Evolutionary conservation across 2,113 vertebrate genomes (phyloP).

Genomic region (Lophotis ruficrista): DNA sequence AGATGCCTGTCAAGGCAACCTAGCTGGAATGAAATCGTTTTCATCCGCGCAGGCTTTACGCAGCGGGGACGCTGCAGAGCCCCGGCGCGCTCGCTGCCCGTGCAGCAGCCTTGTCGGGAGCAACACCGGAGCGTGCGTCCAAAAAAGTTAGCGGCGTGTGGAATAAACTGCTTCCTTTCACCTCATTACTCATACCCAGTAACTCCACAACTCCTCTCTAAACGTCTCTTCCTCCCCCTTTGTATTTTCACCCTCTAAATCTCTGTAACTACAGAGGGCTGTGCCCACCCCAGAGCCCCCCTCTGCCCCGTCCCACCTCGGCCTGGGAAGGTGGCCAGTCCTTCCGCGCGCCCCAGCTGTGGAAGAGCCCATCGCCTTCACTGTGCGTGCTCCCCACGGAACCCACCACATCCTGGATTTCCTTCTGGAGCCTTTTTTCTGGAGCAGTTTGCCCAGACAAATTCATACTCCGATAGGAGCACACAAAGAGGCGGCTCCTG

Average conservation of each 20-base stretch:
- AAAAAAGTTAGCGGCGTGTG: neutral
- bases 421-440: neutral
- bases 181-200: neutral
- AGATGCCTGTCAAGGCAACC: neutral
- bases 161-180: slow-evolving; percentile 28
- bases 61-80: neutral
- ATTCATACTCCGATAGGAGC: no score
- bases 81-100: neutral
- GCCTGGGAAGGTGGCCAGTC: fast-evolving
- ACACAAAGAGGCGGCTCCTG: neutral
- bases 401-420: fast-evolving
- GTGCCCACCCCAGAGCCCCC: neutral
- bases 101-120: neutral
- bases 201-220: neutral
- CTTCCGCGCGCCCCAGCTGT: fast-evolving
- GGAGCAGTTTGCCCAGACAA: neutral
- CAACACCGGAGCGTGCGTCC: fast-evolving
- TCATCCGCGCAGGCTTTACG: neutral
- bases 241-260: slow-evolving; percentile 3
- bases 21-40: neutral
- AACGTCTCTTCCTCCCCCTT: neutral
- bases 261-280: neutral
- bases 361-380: neutral
- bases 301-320: neutral
- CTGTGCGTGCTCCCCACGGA: fast-evolving